Conservation (phyloP, 2,113 vertebrate species). For the Tauraco erythrolophus region DNA sequence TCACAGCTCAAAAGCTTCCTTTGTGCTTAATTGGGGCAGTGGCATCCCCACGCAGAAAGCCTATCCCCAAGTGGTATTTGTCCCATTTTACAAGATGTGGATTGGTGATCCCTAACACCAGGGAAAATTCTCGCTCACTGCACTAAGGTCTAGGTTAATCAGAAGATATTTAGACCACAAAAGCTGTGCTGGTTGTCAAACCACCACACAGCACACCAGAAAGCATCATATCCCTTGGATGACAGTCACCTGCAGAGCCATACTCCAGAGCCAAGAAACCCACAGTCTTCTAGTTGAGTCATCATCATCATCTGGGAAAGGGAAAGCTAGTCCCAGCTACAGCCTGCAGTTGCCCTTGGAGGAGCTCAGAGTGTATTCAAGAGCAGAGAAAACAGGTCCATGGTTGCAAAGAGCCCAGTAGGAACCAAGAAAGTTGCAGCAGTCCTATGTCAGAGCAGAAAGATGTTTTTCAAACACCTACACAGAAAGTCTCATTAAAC, state of each 20-base stretch:
- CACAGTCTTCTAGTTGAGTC: neutral
- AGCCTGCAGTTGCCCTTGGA: neutral
- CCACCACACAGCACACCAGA: neutral
- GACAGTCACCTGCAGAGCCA: neutral
- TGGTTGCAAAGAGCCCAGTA: neutral
- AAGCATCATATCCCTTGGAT: neutral
- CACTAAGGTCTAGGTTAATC: neutral
- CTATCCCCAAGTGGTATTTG: neutral
- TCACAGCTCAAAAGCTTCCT: neutral
- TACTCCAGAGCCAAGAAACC: neutral
- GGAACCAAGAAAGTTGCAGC: neutral
- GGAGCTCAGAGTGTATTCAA: neutral
- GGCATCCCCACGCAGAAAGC: neutral
- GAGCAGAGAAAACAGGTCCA: neutral
- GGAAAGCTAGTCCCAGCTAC: neutral
- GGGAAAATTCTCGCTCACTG: neutral
- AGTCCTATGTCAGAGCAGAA: neutral
- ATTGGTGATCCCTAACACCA: neutral
- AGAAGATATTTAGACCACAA: neutral
- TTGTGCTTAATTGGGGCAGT: neutral
- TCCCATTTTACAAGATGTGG: neutral
- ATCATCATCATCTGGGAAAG: neutral
- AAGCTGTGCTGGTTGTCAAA: neutral
- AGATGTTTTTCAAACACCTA: neutral
- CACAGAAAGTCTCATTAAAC: slow-evolving; percentile 7